Conservation (phyloP, 2,113 vertebrate species). For the Tragelaphus strepsiceros region DNA sequence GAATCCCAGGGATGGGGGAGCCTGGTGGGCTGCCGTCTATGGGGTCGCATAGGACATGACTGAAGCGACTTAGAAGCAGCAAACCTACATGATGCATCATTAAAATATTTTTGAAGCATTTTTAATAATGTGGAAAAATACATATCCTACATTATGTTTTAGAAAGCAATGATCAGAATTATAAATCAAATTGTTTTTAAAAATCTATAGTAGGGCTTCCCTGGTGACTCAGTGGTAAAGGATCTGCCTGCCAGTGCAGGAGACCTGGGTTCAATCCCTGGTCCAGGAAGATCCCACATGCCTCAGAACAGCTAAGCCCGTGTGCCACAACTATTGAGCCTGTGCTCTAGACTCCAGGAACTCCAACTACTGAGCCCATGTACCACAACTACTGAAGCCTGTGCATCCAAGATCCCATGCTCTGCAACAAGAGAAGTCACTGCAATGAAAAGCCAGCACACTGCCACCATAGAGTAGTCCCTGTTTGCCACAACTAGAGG, state of each 20-base stretch:
- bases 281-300: not conserved
- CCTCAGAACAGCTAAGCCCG: not conserved
- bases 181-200: not conserved
- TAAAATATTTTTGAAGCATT: not conserved
- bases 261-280: not conserved
- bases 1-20: too few relatives aligned
- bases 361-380: not conserved
- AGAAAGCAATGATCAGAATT: not conserved
- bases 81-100: not conserved
- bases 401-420: not conserved
- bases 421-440: not conserved
- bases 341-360: not conserved
- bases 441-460: not conserved
- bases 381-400: not conserved
- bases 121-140: not conserved
- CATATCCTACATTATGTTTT: not conserved
- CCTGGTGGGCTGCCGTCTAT: too few relatives aligned
- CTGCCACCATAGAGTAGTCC: not conserved
- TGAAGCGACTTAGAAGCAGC: not conserved
- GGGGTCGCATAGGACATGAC: too few relatives aligned
- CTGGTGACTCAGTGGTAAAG: not conserved
- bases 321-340: not conserved
- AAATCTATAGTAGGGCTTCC: not conserved
- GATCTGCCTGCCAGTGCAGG: not conserved
- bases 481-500: not conserved